A percentile compares a stretch with the other conserved stretches of the same genome.
Evolutionary conservation across 92 coral and sea anemone species (phyloP).

Genomic region (Paramuricea clavata): DNA sequence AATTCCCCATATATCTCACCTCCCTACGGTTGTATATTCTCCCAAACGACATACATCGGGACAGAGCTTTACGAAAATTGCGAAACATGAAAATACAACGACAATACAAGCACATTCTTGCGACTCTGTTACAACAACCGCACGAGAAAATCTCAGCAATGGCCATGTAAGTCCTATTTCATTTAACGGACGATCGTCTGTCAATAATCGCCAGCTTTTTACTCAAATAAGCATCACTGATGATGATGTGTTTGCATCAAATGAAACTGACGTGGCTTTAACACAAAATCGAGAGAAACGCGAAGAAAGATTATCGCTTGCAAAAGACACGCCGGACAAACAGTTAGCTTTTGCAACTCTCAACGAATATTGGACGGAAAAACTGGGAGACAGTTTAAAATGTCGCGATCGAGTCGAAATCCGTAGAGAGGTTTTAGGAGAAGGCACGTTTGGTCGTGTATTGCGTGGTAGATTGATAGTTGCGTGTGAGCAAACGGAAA

Average conservation of each 20-base stretch:
- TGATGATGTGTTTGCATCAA: conserved; percentile 34
- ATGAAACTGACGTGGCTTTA: conserved; percentile 3
- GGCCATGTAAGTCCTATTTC: not conserved
- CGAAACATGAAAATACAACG: conserved; percentile 6
- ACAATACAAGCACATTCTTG: not conserved
- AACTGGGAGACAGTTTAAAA: conserved; percentile 26
- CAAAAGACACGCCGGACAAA: conserved; percentile 28
- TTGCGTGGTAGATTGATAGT: conserved; percentile 1
- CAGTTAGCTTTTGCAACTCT: conserved; percentile 11
- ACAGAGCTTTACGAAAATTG: conserved; percentile 13
- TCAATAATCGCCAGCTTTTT: not conserved
- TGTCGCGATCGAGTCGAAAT: conserved; percentile 1
- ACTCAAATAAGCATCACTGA: not conserved
- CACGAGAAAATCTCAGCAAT: not conserved
- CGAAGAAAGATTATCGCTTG: not conserved
- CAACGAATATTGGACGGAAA: conserved; percentile 39
- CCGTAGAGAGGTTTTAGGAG: conserved; percentile 27
- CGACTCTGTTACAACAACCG: not conserved
- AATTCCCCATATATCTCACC: not conserved
- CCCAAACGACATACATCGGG: conserved; percentile 7
- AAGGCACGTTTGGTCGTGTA: conserved; percentile 46
- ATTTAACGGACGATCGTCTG: too few relatives aligned
- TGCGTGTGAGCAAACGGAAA: not conserved
- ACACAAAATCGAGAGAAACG: not conserved
- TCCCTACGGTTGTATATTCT: conserved; percentile 44